Evolutionary conservation across 2,113 vertebrate genomes (phyloP).

Genomic region (Lophius piscatorius): DNA sequence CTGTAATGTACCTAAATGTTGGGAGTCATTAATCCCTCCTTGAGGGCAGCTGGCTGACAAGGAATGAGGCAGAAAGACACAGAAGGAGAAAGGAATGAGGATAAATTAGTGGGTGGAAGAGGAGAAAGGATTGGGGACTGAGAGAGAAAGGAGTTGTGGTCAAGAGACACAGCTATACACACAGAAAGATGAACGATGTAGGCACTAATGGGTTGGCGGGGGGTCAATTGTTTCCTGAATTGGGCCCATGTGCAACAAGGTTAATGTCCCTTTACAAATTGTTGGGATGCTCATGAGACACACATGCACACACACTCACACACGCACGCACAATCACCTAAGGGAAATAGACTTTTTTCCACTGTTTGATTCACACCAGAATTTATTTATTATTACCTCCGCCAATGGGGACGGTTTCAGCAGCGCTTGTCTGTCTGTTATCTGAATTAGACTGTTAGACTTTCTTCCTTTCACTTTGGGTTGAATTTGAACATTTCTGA

Average conservation of each 20-base stretch:
- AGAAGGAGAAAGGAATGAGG: slow-evolving; percentile 48
- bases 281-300: slow-evolving; percentile 30
- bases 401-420: too few species aligned
- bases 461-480: too few species aligned
- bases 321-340: neutral
- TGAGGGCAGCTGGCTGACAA: slow-evolving; percentile 49
- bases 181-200: too few species aligned
- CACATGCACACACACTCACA: neutral
- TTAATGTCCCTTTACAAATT: slow-evolving; percentile 48
- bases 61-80: slow-evolving; percentile 26
- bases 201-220: slow-evolving; percentile 9
- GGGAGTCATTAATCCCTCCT: slow-evolving; percentile 53
- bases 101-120: slow-evolving; percentile 56
- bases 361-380: neutral
- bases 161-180: slow-evolving; percentile 21
- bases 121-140: too few species aligned
- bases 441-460: too few species aligned
- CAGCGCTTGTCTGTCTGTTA: too few species aligned
- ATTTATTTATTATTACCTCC: too few species aligned
- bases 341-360: neutral
- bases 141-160: slow-evolving; percentile 27
- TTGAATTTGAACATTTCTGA: neutral
- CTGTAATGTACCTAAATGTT: slow-evolving; percentile 27
- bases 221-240: slow-evolving; percentile 52
- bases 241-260: slow-evolving; percentile 36